A percentile compares a stretch with the other conserved stretches of the same genome.
These are phyloP conservation scores for Agriotes lineatus DNA, from an alignment of 2,888 invertebrate species.

Conservation along the genomic window DNA sequence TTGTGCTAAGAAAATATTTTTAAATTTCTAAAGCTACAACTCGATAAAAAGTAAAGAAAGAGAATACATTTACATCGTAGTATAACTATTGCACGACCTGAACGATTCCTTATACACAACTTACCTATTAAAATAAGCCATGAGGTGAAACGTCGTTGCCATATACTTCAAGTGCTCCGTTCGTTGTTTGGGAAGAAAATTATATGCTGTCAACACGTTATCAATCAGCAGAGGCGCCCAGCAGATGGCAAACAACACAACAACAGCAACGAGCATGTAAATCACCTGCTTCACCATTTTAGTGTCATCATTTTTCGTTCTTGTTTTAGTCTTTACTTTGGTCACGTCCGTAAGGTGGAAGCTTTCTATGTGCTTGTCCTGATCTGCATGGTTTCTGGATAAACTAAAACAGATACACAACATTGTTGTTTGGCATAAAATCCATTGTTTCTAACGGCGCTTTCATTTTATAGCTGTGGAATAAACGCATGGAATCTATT, in stretches of 20 bases:
- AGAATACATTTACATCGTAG: no score
- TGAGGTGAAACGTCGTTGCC: conserved; percentile 72
- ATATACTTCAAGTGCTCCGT: conserved; percentile 71
- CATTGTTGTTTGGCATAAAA: no score
- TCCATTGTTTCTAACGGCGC: no score
- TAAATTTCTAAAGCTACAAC: not conserved
- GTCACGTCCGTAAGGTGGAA: conserved; percentile 44
- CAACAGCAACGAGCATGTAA: conserved; percentile 79
- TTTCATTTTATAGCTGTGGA: no score
- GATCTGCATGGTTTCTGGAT: conserved; percentile 42
- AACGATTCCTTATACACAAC: not conserved
- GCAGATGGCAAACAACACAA: conserved; percentile 76
- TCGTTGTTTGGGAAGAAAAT: conserved; percentile 67
- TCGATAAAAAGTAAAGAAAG: no score
- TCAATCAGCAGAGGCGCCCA: conserved; percentile 78
- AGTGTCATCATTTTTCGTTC: conserved; percentile 53
- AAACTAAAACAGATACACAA: conserved; percentile 24
- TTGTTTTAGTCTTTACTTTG: conserved; percentile 22
- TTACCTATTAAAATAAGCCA: conserved; percentile 78
- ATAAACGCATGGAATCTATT: no score
- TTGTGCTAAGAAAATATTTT: not conserved
- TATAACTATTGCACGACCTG: not conserved
- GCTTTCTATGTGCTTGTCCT: conserved; percentile 43
- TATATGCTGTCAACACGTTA: conserved; percentile 75
- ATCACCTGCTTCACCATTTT: conserved; percentile 72